These are phyloP conservation scores for Caerostris extrusa DNA, from an alignment of 1,140 invertebrate genomes.

Conservation along the genomic window DNA sequence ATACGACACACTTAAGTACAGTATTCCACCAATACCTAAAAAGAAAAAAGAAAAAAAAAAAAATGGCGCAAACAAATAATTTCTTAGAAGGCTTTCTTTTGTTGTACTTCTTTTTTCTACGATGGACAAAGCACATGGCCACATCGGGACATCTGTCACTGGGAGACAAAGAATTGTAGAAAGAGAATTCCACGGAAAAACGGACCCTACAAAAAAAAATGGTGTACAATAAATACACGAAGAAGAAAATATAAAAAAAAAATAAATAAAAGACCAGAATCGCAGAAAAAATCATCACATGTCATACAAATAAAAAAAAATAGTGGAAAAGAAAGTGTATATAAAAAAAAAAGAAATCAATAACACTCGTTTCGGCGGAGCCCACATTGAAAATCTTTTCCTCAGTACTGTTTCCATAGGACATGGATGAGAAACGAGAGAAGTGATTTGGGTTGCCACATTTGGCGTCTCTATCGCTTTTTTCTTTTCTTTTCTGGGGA, in stretches of 20 bases:
- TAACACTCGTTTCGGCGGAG: slow-evolving; percentile 5
- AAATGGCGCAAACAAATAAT: slow-evolving; percentile 40
- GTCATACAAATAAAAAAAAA: slow-evolving; percentile 28
- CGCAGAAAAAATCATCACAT: slow-evolving; percentile 63
- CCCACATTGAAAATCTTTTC: slow-evolving; percentile 48
- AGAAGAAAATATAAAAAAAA: slow-evolving; percentile 34
- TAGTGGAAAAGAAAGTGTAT: slow-evolving; percentile 26
- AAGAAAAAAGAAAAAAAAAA: slow-evolving; percentile 4
- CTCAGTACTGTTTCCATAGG: slow-evolving; percentile 51
- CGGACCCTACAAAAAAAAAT: background rate
- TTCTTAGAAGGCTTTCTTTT: slow-evolving; percentile 51
- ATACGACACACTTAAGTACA: background rate
- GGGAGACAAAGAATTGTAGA: background rate
- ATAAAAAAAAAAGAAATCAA: slow-evolving; percentile 45
- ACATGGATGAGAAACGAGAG: slow-evolving; percentile 38
- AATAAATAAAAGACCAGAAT: background rate
- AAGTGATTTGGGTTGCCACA: slow-evolving; percentile 47
- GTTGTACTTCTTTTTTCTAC: background rate
- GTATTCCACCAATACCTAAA: background rate
- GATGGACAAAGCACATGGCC: slow-evolving; percentile 63
- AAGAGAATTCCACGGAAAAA: slow-evolving; percentile 50
- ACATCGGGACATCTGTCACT: slow-evolving; percentile 65
- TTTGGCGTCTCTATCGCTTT: slow-evolving; percentile 33
- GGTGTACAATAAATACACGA: slow-evolving; percentile 40
- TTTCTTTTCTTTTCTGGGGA: background rate